phyloP scores from a whole-genome alignment of 2,888 invertebrate genomes.

The Mechanitis mazaeus region DNA sequence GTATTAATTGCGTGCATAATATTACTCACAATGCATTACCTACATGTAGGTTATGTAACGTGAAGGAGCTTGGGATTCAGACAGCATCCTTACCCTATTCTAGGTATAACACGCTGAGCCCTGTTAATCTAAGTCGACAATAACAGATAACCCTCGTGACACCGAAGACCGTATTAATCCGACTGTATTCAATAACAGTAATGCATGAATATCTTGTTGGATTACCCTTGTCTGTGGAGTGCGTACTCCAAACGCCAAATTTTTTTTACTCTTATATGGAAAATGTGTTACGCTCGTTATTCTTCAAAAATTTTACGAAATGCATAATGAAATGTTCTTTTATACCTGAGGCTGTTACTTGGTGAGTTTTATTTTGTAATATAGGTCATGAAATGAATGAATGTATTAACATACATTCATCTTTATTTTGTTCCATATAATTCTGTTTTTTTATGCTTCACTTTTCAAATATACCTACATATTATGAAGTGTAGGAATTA shows the following conservation, averaged over 20 bases:
- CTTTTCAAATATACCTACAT: neutral
- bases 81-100: neutral
- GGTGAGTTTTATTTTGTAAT: neutral
- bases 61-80: neutral
- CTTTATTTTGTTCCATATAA: neutral
- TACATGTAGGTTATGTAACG: neutral
- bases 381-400: constrained; percentile 4
- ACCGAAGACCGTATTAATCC: constrained; percentile 3
- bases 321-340: constrained; percentile 3
- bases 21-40: no score
- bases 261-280: constrained; percentile 1
- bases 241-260: neutral
- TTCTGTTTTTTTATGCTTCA: neutral
- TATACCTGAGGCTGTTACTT: constrained; percentile 4
- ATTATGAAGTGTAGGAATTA: no score
- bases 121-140: constrained; percentile 4
- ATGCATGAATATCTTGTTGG: neutral
- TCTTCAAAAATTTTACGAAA: neutral
- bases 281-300: constrained; percentile 3
- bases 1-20: no score
- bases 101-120: constrained; percentile 4
- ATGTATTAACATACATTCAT: constrained; percentile 3
- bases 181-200: constrained; percentile 6
- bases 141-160: constrained; percentile 6
- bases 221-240: neutral